A percentile compares a stretch with the other conserved stretches of the same genome.
Evolutionary conservation across 1,140 invertebrate species (phyloP).

Genomic region (Macrocentrus cingulum): DNA sequence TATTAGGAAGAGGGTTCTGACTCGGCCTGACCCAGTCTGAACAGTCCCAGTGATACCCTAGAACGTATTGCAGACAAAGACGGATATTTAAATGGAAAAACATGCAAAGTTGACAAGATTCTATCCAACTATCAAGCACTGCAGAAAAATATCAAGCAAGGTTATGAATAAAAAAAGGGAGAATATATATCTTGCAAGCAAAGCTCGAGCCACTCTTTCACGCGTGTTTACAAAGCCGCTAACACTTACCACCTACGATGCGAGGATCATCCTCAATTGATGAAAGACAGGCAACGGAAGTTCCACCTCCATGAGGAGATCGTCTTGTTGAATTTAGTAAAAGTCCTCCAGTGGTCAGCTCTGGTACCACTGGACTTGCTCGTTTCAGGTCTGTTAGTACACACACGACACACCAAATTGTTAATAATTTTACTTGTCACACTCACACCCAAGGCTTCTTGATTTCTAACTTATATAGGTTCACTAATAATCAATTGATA

Average conservation of each 20-base stretch:
- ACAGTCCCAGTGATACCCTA: slow-evolving; percentile 94
- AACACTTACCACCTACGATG: slow-evolving; percentile 59
- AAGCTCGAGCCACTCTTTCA: slow-evolving; percentile 17
- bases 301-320: slow-evolving; percentile 52
- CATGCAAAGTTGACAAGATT: background rate
- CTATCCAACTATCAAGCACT: background rate
- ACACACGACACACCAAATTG: slow-evolving; percentile 38
- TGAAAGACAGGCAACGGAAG: slow-evolving; percentile 53
- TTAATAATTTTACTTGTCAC: slow-evolving; percentile 15
- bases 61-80: slow-evolving; percentile 42
- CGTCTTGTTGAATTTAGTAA: slow-evolving; percentile 56
- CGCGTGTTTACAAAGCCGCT: slow-evolving; percentile 12
- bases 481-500: background rate
- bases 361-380: slow-evolving; percentile 59
- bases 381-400: slow-evolving; percentile 60
- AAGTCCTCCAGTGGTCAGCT: slow-evolving; percentile 60
- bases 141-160: background rate
- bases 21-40: slow-evolving; percentile 88
- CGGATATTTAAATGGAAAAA: background rate
- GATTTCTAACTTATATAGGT: background rate
- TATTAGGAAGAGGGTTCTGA: slow-evolving; percentile 84
- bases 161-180: background rate
- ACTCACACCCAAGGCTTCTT: slow-evolving; percentile 18
- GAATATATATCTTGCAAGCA: slow-evolving; percentile 14
- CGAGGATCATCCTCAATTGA: slow-evolving; percentile 62